Evolutionary conservation across 2,888 invertebrate genomes (phyloP).

Genomic region (Melikaiella ostensackeni): DNA sequence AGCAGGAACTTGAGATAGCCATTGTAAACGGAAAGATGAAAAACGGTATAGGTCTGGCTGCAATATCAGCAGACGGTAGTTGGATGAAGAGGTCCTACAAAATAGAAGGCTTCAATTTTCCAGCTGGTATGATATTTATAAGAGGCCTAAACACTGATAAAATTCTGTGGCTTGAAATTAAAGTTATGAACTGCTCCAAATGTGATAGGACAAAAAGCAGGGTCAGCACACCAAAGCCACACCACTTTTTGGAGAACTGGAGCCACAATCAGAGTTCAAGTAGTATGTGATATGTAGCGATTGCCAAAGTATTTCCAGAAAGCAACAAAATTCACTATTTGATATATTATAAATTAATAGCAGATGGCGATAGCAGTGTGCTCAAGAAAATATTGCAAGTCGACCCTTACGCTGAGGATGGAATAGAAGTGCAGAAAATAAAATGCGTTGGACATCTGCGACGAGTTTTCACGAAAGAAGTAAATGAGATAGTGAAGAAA

Average conservation of each 20-base stretch:
- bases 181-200: constrained; percentile 61
- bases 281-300: constrained; percentile 41
- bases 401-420: constrained; percentile 10
- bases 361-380: constrained; percentile 40
- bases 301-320: constrained; percentile 41
- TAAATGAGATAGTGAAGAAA: not conserved
- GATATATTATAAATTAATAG: constrained; percentile 43
- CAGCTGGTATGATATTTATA: not conserved
- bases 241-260: constrained; percentile 57
- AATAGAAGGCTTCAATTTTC: not conserved
- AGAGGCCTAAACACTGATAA: constrained; percentile 46
- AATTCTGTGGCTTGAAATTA: constrained; percentile 52
- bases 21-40: not conserved
- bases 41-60: not conserved
- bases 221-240: constrained; percentile 25
- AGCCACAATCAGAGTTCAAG: constrained; percentile 44
- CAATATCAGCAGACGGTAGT: constrained; percentile 3
- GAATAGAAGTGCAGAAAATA: constrained; percentile 12
- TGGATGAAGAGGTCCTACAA: constrained; percentile 10
- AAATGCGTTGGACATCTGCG: constrained; percentile 21
- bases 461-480: not conserved
- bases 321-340: constrained; percentile 42
- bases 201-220: constrained; percentile 41
- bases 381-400: not conserved
- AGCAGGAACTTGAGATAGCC: not conserved